Base-by-base conservation (phyloP, 2,888 invertebrate species). In the Sisyra terminalis region DNA sequence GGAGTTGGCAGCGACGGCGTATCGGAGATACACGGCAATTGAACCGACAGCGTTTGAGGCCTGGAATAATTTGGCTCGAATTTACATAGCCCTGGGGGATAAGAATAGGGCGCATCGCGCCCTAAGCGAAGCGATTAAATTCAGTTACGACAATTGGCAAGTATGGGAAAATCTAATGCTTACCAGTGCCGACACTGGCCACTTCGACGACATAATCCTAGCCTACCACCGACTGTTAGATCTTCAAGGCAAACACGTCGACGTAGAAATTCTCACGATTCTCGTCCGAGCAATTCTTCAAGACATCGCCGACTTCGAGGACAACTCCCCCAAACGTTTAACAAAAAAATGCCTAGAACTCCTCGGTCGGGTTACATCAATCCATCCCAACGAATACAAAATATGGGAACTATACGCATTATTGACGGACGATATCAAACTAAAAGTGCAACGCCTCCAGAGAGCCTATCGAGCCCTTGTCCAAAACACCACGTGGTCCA, bases 1-100 rank as follows among this genome's bases (percentile, higher is more conserved):
- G 86, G 78, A 83, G 51, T 55, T 76, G 9, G 84, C 90, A 0
- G 88, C 85, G 0, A 76, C 72, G 18, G 87, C 89, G 0, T 96
- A 94, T 59, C 71, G 87, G 37, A 73, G 80, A 40, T 92, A 89
- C 57, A 87, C 90, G 11, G 75, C 75, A 49, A 65, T 96, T n/a
- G 92, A 94, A 52, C 81, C 80, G 0, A 66, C 81, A 62, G 84
- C 85, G 43, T 96, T 89, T 59, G 94, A 97, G 63, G 92, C 92
- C 0, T 98, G 97, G 98, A 97, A 93, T 62, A 98, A 98, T 61
- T 66, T 98, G 45, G 90, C 93, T 10, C 90, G 94, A 56, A 88
- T 89, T 3, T 89, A 94, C 52, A 79, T 93, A 7, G 82, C 86
- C 54, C 67, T 85, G 42, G 83, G 85, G 0, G 83, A 96, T 56